These are phyloP conservation scores for Latheticus oryzae DNA, from an alignment of 2,888 invertebrate genomes.

Conservation along the genomic window DNA sequence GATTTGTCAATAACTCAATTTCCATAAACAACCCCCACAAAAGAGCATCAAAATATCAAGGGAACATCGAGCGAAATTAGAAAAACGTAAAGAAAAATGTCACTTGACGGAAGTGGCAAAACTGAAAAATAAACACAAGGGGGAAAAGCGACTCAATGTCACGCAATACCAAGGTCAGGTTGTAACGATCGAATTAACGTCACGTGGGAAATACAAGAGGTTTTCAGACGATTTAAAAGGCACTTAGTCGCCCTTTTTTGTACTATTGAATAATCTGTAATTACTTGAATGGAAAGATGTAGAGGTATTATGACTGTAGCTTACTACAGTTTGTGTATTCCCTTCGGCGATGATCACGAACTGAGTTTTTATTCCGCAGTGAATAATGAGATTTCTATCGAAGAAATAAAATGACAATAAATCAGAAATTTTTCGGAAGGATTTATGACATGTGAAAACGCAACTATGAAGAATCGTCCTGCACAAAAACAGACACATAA, in stretches of 20 bases:
- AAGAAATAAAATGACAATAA: conserved; percentile 45
- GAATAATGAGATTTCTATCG: conserved; percentile 53
- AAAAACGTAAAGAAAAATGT: conserved; percentile 50
- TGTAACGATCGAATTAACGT: conserved; percentile 31
- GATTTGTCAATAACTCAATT: conserved; percentile 14
- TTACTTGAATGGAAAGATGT: conserved; percentile 9
- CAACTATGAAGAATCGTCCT: too few species aligned
- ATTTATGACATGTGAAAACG: too few species aligned
- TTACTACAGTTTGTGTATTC: conserved; percentile 4
- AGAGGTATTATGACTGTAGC: conserved; percentile 5
- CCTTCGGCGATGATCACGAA: conserved; percentile 26
- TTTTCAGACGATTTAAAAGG: conserved; percentile 17
- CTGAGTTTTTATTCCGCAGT: conserved; percentile 46
- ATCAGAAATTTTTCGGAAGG: too few species aligned
- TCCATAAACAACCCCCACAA: conserved; percentile 6
- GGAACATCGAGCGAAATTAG: conserved; percentile 49
- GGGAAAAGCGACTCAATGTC: conserved; percentile 43
- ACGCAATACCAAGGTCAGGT: conserved; percentile 43
- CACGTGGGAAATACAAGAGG: conserved; percentile 30
- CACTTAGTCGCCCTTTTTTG: conserved; percentile 21
- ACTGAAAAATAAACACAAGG: conserved; percentile 52
- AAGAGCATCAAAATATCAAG: conserved; percentile 46
- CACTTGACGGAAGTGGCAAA: conserved; percentile 55
- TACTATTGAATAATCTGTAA: background rate
- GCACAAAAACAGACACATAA: too few species aligned